A percentile compares a stretch with the other conserved stretches of the same genome.
phyloP scores from a whole-genome alignment of 2,113 vertebrate species.

The Pholis gunnellus region DNA sequence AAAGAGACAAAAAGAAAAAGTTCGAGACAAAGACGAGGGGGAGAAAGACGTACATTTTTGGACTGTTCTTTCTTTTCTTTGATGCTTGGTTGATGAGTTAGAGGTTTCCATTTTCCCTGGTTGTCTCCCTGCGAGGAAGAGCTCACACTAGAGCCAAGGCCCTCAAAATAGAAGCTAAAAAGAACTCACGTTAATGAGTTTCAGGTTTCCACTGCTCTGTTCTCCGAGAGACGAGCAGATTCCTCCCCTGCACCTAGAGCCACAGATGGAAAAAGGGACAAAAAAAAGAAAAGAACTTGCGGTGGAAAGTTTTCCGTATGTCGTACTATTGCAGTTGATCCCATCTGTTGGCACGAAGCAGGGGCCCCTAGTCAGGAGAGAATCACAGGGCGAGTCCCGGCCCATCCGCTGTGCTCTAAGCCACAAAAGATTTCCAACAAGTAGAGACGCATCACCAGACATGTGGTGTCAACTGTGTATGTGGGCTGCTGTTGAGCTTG shows the following conservation, averaged over 20 bases:
- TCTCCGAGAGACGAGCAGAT: constrained; percentile 23
- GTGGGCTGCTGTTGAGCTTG: neutral
- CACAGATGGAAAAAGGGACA: constrained; percentile 11
- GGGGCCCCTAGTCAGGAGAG: constrained; percentile 11
- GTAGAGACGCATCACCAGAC: constrained; percentile 58
- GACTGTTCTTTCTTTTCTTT: constrained; percentile 48
- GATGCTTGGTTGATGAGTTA: constrained; percentile 33
- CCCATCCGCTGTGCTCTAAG: constrained; percentile 45
- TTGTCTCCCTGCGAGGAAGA: constrained; percentile 26
- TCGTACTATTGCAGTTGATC: constrained; percentile 19
- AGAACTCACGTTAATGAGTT: constrained; percentile 32
- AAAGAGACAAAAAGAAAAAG: constrained; percentile 17
- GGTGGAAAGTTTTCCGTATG: constrained; percentile 8
- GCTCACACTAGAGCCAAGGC: constrained; percentile 28
- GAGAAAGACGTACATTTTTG: constrained; percentile 35
- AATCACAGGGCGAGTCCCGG: constrained; percentile 43
- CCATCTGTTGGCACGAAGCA: constrained; percentile 24
- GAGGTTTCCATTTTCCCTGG: constrained; percentile 25
- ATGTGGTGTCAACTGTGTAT: constrained; percentile 1
- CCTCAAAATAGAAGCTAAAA: constrained; percentile 34
- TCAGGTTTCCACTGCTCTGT: constrained; percentile 39
- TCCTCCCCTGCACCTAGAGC: constrained; percentile 22
- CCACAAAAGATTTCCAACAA: constrained; percentile 57
- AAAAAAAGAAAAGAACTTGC: neutral
- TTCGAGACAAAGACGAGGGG: neutral